These are phyloP conservation scores for Nebria ingens DNA, from an alignment of 1,140 invertebrate species.

Conservation along the genomic window DNA sequence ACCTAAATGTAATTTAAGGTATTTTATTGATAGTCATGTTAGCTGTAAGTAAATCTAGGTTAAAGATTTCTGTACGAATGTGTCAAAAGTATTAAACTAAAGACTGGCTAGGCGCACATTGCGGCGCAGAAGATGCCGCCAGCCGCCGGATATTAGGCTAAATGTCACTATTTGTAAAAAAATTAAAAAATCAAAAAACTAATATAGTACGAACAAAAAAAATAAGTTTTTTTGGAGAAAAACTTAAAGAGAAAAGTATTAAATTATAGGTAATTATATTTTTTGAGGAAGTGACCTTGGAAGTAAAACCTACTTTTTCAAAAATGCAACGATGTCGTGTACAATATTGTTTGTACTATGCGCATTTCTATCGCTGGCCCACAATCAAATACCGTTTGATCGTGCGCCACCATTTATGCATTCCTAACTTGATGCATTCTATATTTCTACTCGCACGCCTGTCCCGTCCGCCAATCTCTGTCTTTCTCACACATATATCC, in stretches of 20 bases:
- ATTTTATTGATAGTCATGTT: conserved; percentile 18
- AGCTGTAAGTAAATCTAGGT: conserved; percentile 20
- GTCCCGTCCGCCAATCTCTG: not conserved
- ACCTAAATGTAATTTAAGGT: conserved; percentile 14
- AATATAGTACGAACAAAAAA: conserved; percentile 24
- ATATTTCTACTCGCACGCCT: conserved; percentile 5
- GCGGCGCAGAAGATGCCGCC: not conserved
- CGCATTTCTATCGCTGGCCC: conserved; percentile 12
- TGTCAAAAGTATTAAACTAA: conserved; percentile 35
- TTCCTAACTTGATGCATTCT: conserved; percentile 9
- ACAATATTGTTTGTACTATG: conserved; percentile 15
- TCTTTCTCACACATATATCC: not conserved
- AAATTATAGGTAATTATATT: conserved; percentile 28
- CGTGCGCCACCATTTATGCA: not conserved
- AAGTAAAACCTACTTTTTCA: conserved; percentile 29
- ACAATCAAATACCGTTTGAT: not conserved
- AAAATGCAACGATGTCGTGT: conserved; percentile 29
- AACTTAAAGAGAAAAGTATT: conserved; percentile 23
- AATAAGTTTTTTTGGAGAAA: conserved; percentile 22
- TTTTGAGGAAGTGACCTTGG: conserved; percentile 36
- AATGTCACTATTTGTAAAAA: conserved; percentile 30
- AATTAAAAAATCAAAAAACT: conserved; percentile 15
- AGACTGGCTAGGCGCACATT: conserved; percentile 33
- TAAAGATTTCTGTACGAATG: conserved; percentile 28
- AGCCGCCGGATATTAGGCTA: conserved; percentile 30